Evolutionary conservation across 1,140 invertebrate genomes (phyloP).

Genomic region (Littorina saxatilis): DNA sequence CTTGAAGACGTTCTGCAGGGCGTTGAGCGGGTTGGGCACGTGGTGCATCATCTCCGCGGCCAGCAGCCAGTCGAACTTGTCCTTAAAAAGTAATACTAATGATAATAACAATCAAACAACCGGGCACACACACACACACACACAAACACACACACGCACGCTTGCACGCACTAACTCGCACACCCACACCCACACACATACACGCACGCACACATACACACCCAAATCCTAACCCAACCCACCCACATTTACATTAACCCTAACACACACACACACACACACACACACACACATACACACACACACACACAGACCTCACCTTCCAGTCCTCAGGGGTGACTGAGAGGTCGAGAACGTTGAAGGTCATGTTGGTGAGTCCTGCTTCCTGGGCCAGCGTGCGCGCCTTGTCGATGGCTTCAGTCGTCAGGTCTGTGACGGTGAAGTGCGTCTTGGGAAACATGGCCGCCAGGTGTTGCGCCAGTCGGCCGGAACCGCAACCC

Average conservation of each 20-base stretch:
- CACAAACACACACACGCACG: too few species aligned
- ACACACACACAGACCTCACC: neutral
- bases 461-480: conserved; percentile 37
- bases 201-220: too few species aligned
- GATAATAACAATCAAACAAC: too few species aligned
- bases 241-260: neutral
- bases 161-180: too few species aligned
- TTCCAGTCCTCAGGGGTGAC: conserved; percentile 40
- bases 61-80: neutral
- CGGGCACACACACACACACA: too few species aligned
- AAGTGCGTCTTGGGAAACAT: conserved; percentile 48
- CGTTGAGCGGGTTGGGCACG: conserved; percentile 5
- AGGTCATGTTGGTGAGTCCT: conserved; percentile 45
- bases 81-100: neutral
- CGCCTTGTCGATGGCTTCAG: conserved; percentile 13
- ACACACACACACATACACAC: neutral
- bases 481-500: conserved; percentile 47
- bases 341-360: conserved; percentile 39
- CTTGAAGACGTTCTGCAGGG: neutral
- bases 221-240: neutral
- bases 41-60: conserved; percentile 16
- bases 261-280: conserved; percentile 2
- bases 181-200: too few species aligned
- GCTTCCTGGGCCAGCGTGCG: conserved; percentile 18
- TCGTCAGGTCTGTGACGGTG: conserved; percentile 39